A percentile compares a stretch with the other conserved stretches of the same genome.
Evolutionary conservation across 2,113 vertebrate genomes (phyloP).

Genomic region (Cyrtonyx montezumae): DNA sequence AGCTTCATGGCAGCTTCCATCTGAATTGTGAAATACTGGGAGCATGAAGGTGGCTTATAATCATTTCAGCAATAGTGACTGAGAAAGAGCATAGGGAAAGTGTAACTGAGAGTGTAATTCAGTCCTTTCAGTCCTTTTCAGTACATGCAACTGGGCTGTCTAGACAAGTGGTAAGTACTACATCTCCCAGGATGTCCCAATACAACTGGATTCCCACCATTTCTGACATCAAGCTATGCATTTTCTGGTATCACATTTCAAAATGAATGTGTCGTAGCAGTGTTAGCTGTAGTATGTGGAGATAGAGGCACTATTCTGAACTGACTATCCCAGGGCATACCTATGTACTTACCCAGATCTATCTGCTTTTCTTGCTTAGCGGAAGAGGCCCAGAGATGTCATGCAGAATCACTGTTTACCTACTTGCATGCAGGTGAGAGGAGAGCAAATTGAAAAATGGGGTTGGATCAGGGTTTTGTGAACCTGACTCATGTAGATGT

Average conservation of each 20-base stretch:
- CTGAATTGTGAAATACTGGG: background rate
- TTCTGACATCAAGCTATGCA: background rate
- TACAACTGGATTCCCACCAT: background rate
- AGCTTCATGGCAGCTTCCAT: background rate
- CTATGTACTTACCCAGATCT: background rate
- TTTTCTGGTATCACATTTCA: background rate
- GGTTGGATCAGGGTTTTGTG: background rate
- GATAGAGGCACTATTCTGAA: background rate
- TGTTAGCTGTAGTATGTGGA: background rate
- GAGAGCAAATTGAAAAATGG: background rate
- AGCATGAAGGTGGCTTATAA: background rate
- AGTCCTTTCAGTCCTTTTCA: background rate
- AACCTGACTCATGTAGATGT: background rate
- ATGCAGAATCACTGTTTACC: constrained; percentile 59
- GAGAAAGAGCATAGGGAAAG: background rate
- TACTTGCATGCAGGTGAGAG: constrained; percentile 71
- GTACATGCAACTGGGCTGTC: background rate
- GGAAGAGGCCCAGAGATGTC: background rate
- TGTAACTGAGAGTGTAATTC: background rate
- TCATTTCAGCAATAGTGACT: background rate
- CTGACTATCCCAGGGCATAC: background rate
- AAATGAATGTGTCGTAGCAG: background rate
- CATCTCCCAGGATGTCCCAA: background rate
- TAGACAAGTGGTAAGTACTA: background rate
- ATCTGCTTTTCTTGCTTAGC: constrained; percentile 5